Evolutionary conservation across 2,888 invertebrate genomes (phyloP), one percentile per base, ranked within the genome.

Genomic region (Hyalella azteca): DNA sequence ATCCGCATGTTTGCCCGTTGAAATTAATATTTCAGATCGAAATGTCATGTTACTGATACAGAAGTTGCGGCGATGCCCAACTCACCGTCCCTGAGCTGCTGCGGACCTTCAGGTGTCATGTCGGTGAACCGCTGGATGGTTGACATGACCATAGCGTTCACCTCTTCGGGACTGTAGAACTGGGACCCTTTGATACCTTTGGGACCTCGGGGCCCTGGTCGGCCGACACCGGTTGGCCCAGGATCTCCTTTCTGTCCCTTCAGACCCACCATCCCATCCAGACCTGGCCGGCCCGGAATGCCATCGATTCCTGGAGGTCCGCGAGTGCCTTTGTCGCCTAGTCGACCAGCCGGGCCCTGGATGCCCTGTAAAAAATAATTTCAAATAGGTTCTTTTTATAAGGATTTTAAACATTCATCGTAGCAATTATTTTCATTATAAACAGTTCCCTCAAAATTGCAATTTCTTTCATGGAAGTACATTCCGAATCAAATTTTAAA

Each of bases 301-400:
- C 83, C 83, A 32, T 83, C 83, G 13, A 83, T 76, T 1, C 83
- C 83, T n/a, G 83, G 80, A 19, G 80, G 81, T 48, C 83, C 83
- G 22, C 81, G 54, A 5, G 81, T 81, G 11, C 83, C 83, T 73
- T 83, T 83, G 80, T 81, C 77, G 0, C 83, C 83, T 26, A 80
- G 48, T 3, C 80, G 77, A 13, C 83, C 83, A 48, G 36, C 73
- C 7, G 79, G 81, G 39, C 83, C 83, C 41, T 83, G 83, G 9
- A 59, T 73, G 11, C 83, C 83, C 83, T 83, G 59, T n/a, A 5
- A 5, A 48, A 13, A 4, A 48, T n/a, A n/a, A n/a, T n/a, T n/a
- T n/a, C n/a, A n/a, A n/a, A n/a, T n/a, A n/a, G n/a, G n/a, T n/a
- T n/a, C n/a, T n/a, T n/a, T n/a, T n/a, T n/a, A n/a, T n/a, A n/a